Base-by-base conservation (phyloP, 2,888 invertebrate species). In the Parnassius glacialis region DNA sequence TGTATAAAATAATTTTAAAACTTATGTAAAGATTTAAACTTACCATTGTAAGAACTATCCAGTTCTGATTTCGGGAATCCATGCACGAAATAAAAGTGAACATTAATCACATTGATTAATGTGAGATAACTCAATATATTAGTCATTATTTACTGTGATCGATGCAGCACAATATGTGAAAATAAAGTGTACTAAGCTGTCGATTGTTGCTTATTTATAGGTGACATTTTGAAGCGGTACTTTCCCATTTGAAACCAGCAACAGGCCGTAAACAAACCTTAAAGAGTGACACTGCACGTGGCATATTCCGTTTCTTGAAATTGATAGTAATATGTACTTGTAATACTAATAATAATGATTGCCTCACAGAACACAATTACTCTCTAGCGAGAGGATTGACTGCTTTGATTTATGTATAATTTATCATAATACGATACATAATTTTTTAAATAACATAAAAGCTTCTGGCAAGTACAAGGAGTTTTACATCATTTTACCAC, bases 181-280 rank as follows among this genome's bases (percentile, higher is more conserved):
- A 20, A 53, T n/a, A 13, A 20, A 52, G 16, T 53, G 59, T 52
- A 11, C 20, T 53, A 11, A 45, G 16, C 34, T 16, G 41, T 2
- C 45, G 53, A n/a, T 57, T 13, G 25, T 7, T 59, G 45, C n/a
- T 44, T 34, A 53, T 59, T 59, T 59, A 59, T 59, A 59, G 9
- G 10, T 11, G n/a, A 20, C 13, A 20, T 52, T 47, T 41, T 25
- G 47, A n/a, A 25, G 53, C 59, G 59, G 59, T 59, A 59, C 59
- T 59, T 59, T 59, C 59, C 59, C 59, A 52, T 53, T 13, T 53
- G 42, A 47, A 47, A 47, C 44, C 48, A 3, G 16, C 12, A 16
- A 47, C 41, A 13, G 47, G 3, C 16, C 43, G 53, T 59, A 59
- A 59, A 53, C 53, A 53, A 45, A n/a, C 10, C 44, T 52, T 20